Percentiles rank a stretch among this genome's conserved stretches.
Evolutionary conservation across 2,113 vertebrate genomes (phyloP).

Genomic region (Nannobrachium achirus): DNA sequence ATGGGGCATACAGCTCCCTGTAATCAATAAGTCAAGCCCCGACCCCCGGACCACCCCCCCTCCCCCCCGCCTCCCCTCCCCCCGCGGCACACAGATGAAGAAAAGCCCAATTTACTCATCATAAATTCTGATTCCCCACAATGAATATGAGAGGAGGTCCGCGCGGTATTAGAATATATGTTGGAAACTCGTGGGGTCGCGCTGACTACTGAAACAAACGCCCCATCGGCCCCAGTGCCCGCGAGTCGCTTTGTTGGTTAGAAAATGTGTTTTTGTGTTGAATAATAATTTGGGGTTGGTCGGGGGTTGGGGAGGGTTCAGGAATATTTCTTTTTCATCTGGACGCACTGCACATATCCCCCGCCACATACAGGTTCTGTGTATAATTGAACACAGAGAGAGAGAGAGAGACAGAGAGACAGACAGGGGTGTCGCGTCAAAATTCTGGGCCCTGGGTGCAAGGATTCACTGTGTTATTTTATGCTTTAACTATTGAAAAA

Average conservation of each 20-base stretch:
- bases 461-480: too few relatives aligned
- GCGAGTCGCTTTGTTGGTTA: constrained; percentile 63
- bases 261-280: constrained; percentile 65
- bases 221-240: constrained; percentile 49
- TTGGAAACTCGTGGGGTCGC: constrained; percentile 70
- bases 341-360: not conserved
- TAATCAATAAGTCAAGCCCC: constrained; percentile 87
- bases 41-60: constrained; percentile 78
- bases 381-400: too few relatives aligned
- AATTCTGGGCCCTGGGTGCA: too few relatives aligned
- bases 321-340: constrained; percentile 66
- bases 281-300: constrained; percentile 61
- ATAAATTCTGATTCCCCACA: constrained; percentile 83
- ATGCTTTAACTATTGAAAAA: too few relatives aligned
- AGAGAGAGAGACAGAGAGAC: too few relatives aligned
- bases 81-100: constrained; percentile 81
- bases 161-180: constrained; percentile 75
- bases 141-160: constrained; percentile 76
- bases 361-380: not conserved
- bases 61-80: constrained; percentile 49
- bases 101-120: constrained; percentile 80
- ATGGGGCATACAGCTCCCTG: constrained; percentile 82
- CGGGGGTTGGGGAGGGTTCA: constrained; percentile 44
- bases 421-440: too few relatives aligned
- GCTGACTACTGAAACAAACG: constrained; percentile 65